phyloP scores from a whole-genome alignment of 2,888 invertebrate species.

The Chloroclystis v-ata region DNA sequence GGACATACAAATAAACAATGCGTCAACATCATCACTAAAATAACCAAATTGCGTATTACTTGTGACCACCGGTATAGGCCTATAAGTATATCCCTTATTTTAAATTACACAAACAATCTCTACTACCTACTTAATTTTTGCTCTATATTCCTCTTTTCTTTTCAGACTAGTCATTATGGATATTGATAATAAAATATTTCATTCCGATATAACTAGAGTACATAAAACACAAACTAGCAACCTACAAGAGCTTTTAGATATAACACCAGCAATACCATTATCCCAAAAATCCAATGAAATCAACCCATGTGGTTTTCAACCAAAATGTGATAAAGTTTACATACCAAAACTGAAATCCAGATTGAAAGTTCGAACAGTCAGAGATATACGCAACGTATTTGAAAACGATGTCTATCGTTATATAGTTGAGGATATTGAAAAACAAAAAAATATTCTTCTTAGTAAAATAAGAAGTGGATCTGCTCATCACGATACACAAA shows the following conservation, averaged over 20 bases:
- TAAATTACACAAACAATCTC: no score
- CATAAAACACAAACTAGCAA: slow-evolving; percentile 40
- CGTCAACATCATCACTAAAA: no score
- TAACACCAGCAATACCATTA: slow-evolving; percentile 46
- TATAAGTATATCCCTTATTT: no score
- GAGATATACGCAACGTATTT: slow-evolving; percentile 54
- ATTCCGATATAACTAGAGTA: slow-evolving; percentile 50
- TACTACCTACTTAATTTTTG: background rate
- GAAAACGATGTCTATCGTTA: slow-evolving; percentile 55
- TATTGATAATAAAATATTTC: slow-evolving; percentile 44
- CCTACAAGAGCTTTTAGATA: slow-evolving; percentile 50
- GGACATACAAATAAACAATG: no score
- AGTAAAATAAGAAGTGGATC: slow-evolving; percentile 57
- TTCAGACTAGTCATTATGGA: slow-evolving; percentile 16
- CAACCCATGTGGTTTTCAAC: slow-evolving; percentile 45
- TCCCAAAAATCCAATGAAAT: slow-evolving; percentile 26
- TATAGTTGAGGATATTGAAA: slow-evolving; percentile 50
- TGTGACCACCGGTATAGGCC: no score
- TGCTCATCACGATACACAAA: slow-evolving; percentile 52
- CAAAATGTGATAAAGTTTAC: slow-evolving; percentile 53
- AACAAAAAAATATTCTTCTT: slow-evolving; percentile 51
- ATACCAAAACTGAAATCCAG: slow-evolving; percentile 54
- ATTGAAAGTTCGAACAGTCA: slow-evolving; percentile 61
- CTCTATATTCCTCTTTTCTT: no score
- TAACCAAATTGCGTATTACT: no score